Conservation (phyloP, 2,888 invertebrate species). For the Diadegma fenestrale region DNA sequence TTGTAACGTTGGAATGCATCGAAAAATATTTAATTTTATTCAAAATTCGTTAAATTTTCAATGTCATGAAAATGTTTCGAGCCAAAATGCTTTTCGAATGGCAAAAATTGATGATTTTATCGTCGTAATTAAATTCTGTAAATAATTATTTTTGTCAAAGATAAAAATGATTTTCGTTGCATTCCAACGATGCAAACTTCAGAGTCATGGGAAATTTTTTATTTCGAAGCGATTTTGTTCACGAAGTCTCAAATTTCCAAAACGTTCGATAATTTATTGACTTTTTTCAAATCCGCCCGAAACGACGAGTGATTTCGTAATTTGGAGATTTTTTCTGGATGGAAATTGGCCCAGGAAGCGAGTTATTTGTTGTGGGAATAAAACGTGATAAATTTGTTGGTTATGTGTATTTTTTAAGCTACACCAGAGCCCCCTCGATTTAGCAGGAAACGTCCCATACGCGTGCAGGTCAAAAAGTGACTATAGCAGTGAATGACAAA, state of each 20-base stretch:
- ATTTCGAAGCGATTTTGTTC: background rate
- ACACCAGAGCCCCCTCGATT: background rate
- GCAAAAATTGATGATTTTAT: too few relatives aligned
- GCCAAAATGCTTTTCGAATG: too few relatives aligned
- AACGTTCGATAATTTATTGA: background rate
- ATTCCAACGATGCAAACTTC: too few relatives aligned
- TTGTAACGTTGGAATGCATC: too few relatives aligned
- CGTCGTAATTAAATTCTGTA: too few relatives aligned
- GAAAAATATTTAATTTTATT: too few relatives aligned
- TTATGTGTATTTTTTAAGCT: background rate
- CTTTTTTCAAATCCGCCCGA: background rate
- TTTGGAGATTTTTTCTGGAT: background rate
- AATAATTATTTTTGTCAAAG: too few relatives aligned
- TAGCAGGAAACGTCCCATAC: constrained; percentile 17
- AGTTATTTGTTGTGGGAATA: background rate
- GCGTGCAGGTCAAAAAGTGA: constrained; percentile 1
- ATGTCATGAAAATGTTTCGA: too few relatives aligned
- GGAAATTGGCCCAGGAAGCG: background rate
- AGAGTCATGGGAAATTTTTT: too few relatives aligned
- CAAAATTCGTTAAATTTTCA: too few relatives aligned
- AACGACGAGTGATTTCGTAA: background rate
- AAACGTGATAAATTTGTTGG: background rate
- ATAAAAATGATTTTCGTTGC: too few relatives aligned
- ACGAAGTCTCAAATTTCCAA: background rate
- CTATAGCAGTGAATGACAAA: constrained; percentile 17